Base-by-base conservation (phyloP, 2,113 vertebrate genomes). In the Cichladusa arquata region DNA sequence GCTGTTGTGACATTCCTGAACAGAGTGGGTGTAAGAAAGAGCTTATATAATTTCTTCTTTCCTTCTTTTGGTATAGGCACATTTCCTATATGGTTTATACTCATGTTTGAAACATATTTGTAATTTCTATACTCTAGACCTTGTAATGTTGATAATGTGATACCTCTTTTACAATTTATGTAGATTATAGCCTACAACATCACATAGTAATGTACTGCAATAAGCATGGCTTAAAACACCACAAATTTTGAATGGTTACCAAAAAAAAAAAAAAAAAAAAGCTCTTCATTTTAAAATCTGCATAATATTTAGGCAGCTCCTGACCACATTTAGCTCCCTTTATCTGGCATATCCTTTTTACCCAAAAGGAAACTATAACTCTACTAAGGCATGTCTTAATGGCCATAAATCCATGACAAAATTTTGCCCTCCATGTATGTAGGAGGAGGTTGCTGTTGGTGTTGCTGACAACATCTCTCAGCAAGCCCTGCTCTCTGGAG, bases 351-450 rank as follows among this genome's bases (percentile, higher is more conserved):
- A 38, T 77, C 36, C 8, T 6, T 48, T 36, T 8, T 5, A 48
- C 12, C 8, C 26, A 72, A 69, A 88, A 80, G 31, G 19, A 92
- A 80, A 5, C 5, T 12, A 42, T 28, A 28, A 6, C 13, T 36
- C 29, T 47, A 12, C 5, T 36, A 44, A 82, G 36, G 2, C 19
- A 9, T 13, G 9, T 13, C 33, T 70, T 20, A 81, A 38, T 22
- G 18, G 4, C 7, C 26, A 40, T 2, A 2, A 80, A 70, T 5
- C 1, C 14, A n/a, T 31, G 51, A 34, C 6, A 62, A 31, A 58
- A 56, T 44, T 47, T 85, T 81, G 8, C 19, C 11, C 5, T 74
- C 2, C 8, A 2, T 33, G 7, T 36, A 9, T 0, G 0, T 19
- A 51, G 12, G 12, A 56, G 14, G 13, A 78, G 1, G 4, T 2